phyloP scores from a whole-genome alignment of 2,113 vertebrate genomes.

The Nannospalax galili region DNA sequence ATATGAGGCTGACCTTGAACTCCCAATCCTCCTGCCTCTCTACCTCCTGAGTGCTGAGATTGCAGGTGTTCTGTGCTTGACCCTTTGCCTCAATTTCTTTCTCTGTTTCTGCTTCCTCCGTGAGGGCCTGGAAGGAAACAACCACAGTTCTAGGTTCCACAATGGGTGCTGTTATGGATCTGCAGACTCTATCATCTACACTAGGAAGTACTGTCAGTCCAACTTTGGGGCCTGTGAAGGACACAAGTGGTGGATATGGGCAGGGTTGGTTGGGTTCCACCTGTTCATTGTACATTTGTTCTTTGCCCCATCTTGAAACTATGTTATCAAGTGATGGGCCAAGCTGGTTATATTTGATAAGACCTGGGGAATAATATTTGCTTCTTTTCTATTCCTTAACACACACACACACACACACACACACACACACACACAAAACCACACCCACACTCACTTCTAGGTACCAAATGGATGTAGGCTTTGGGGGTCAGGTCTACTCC shows the following conservation, averaged over 20 bases:
- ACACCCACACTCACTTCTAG: not conserved
- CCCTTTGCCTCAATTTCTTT: not conserved
- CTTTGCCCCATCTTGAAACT: not conserved
- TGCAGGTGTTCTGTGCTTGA: too few species aligned
- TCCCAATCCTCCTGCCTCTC: not conserved
- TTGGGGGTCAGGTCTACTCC: not conserved
- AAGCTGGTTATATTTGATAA: not conserved
- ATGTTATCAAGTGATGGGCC: not conserved
- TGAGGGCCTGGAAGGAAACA: not conserved
- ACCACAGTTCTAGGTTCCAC: not conserved
- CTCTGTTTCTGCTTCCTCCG: not conserved
- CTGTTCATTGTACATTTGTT: not conserved
- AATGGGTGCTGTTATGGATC: not conserved
- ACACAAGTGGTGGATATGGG: rapidly evolving
- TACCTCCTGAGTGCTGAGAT: not conserved
- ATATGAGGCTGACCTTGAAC: not conserved
- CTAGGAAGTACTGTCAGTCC: not conserved
- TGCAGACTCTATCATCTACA: not conserved
- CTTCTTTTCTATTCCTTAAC: not conserved
- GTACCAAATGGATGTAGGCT: not conserved
- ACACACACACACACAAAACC: not conserved
- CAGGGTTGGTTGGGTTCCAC: too few species aligned
- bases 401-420: not conserved
- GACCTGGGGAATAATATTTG: not conserved
- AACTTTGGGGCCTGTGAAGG: not conserved